These are phyloP conservation scores for Pangasianodon hypophthalmus DNA, from an alignment of 2,113 vertebrate genomes.

Conservation along the genomic window DNA sequence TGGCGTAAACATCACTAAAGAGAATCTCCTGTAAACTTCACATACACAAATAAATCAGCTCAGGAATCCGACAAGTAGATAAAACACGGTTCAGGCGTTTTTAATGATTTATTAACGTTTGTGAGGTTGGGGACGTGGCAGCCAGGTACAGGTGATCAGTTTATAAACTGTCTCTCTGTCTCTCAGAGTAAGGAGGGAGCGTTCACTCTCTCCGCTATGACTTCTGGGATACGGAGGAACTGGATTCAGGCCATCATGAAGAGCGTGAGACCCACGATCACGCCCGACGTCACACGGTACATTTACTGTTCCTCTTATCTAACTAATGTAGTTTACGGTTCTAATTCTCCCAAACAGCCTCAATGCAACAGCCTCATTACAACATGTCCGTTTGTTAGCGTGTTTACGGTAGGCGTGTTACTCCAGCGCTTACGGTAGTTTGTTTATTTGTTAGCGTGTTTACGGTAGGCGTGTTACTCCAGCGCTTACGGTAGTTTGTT, in stretches of 20 bases:
- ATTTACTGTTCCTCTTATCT: constrained; percentile 61
- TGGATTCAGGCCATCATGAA: constrained; percentile 99
- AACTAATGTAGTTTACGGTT: background rate
- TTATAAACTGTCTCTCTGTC: constrained; percentile 4
- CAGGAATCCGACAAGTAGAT: no score
- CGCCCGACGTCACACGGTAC: constrained; percentile 94
- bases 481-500: no score
- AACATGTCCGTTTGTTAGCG: no score
- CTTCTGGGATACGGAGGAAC: constrained; percentile 93
- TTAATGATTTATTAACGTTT: background rate
- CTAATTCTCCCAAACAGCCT: background rate
- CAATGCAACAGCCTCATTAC: no score
- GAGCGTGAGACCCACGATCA: constrained; percentile 85
- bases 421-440: no score
- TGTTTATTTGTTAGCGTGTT: no score
- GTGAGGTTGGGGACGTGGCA: background rate
- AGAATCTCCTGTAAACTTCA: no score
- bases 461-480: no score
- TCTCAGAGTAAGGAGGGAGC: constrained; percentile 87
- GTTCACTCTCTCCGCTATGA: constrained; percentile 95
- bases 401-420: no score
- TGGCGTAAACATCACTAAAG: no score
- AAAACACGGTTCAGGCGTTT: no score
- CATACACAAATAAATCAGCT: background rate
- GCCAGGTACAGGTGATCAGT: background rate